phyloP scores from a whole-genome alignment of 2,888 invertebrate species.

The Hypena proboscidalis region DNA sequence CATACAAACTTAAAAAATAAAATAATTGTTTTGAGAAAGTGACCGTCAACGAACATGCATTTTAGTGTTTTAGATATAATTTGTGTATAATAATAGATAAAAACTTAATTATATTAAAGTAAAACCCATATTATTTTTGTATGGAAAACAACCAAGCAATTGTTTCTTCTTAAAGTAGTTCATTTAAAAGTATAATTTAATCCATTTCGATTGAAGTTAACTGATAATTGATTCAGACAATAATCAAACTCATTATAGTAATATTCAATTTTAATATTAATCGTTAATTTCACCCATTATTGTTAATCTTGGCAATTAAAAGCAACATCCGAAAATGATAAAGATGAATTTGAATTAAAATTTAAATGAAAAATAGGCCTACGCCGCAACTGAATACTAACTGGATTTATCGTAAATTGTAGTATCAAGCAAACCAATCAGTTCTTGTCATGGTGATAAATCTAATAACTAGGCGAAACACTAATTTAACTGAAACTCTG shows the following conservation, averaged over 20 bases:
- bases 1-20: too few relatives aligned
- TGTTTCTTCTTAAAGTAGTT: too few relatives aligned
- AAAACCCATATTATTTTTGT: too few relatives aligned
- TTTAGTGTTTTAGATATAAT: too few relatives aligned
- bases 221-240: too few relatives aligned
- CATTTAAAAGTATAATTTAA: background rate
- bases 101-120: too few relatives aligned
- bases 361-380: slow-evolving; percentile 28
- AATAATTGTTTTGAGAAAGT: too few relatives aligned
- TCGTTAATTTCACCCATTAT: slow-evolving; percentile 1
- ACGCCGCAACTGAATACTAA: slow-evolving; percentile 25
- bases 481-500: slow-evolving; percentile 35
- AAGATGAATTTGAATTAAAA: slow-evolving; percentile 21
- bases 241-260: too few relatives aligned
- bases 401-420: slow-evolving; percentile 37
- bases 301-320: slow-evolving; percentile 2
- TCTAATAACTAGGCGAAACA: slow-evolving; percentile 46
- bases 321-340: slow-evolving; percentile 9
- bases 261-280: too few relatives aligned
- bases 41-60: too few relatives aligned
- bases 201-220: slow-evolving; percentile 1
- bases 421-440: slow-evolving; percentile 56
- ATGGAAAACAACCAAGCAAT: too few relatives aligned
- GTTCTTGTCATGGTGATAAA: slow-evolving; percentile 50
- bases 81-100: too few relatives aligned